phyloP scores from a whole-genome alignment of 2,797 vertebrate genomes.

The Darevskia nairensis region DNA sequence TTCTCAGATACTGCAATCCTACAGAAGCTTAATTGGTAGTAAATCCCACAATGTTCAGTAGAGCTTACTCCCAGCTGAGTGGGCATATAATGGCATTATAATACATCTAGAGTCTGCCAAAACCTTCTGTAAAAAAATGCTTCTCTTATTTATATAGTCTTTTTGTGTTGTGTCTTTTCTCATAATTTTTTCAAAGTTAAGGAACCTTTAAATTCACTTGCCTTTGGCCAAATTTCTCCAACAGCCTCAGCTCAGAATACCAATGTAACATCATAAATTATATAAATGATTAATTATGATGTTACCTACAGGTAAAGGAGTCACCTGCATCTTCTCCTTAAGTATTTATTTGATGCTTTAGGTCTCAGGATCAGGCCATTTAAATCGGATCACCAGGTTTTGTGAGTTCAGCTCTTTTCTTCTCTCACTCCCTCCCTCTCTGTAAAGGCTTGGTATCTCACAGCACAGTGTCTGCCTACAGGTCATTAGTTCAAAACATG shows the following conservation, averaged over 20 bases:
- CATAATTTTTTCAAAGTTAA: not conserved
- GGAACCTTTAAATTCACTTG: not conserved
- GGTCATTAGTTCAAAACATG: not conserved
- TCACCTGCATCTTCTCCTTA: not conserved
- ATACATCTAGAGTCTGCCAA: not conserved
- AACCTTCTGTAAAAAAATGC: not conserved
- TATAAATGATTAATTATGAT: not conserved
- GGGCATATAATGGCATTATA: not conserved
- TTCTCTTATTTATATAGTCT: not conserved
- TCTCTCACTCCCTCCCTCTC: slow-evolving; percentile 12
- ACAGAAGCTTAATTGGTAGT: too few relatives aligned
- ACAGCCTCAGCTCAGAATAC: not conserved
- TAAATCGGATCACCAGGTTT: slow-evolving; percentile 7
- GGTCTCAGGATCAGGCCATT: not conserved
- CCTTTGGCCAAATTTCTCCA: not conserved
- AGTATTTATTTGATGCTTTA: not conserved
- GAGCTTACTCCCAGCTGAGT: not conserved
- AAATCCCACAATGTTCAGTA: not conserved
- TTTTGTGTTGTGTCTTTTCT: not conserved
- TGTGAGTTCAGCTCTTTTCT: not conserved
- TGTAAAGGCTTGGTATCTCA: not conserved
- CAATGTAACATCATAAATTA: not conserved
- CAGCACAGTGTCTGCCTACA: not conserved
- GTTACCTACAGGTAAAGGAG: not conserved
- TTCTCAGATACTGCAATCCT: too few relatives aligned